phyloP scores from a whole-genome alignment of 2,888 invertebrate genomes.

The Arge pagana region DNA sequence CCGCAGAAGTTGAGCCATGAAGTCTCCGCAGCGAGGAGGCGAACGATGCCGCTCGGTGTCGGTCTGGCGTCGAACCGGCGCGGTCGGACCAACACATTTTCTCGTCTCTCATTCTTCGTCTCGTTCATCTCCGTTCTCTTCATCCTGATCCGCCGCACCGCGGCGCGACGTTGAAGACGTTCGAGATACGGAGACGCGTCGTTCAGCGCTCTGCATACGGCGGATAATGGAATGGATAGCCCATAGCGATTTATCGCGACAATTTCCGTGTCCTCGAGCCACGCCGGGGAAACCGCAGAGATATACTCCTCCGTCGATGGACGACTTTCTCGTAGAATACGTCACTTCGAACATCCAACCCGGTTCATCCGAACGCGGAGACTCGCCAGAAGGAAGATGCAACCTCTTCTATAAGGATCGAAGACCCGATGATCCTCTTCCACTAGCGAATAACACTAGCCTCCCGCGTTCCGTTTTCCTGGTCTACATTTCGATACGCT shows the following conservation, averaged over 20 bases:
- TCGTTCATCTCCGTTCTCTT: background rate
- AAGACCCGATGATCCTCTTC: slow-evolving; percentile 43
- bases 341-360: slow-evolving; percentile 21
- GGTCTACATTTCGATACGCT: slow-evolving; percentile 37
- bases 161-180: no score
- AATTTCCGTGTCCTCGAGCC: slow-evolving; percentile 46
- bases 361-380: slow-evolving; percentile 12
- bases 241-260: slow-evolving; percentile 54
- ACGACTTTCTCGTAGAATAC: slow-evolving; percentile 26
- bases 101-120: background rate
- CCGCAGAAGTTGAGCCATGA: slow-evolving; percentile 17
- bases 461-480: slow-evolving; percentile 49
- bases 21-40: slow-evolving; percentile 17
- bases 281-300: slow-evolving; percentile 10
- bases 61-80: slow-evolving; percentile 17
- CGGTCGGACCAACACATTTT: slow-evolving; percentile 16
- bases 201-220: slow-evolving; percentile 48
- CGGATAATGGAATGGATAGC: slow-evolving; percentile 55
- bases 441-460: slow-evolving; percentile 52
- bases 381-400: slow-evolving; percentile 41
- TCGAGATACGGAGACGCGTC: slow-evolving; percentile 45
- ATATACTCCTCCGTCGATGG: slow-evolving; percentile 21
- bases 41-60: slow-evolving; percentile 18
- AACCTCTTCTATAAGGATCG: slow-evolving; percentile 48
- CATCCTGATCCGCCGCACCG: no score